Base-by-base conservation (phyloP, 2,797 vertebrate genomes). In the Uromys caudimaculatus region DNA sequence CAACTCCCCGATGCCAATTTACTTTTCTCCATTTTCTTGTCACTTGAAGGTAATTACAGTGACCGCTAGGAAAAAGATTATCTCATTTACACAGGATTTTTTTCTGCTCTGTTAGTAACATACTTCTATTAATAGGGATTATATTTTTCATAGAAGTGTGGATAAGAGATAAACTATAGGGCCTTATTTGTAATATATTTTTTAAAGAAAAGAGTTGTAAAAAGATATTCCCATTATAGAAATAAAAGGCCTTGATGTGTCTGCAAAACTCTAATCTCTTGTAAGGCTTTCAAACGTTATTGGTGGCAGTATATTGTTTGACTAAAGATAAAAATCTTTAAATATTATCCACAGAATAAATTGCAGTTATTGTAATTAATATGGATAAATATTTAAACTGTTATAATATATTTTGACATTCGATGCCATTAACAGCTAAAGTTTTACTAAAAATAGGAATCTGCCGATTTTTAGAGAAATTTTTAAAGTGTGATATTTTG, bases 31-130 rank as follows among this genome's bases (percentile, higher is more conserved):
- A 90, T 88, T 88, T 78, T 62, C 29, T n/a, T 77, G 90, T 78
- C 32, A 38, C 52, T 83, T 78, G 47, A 84, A 62, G 38, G 73
- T 73, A 73, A 83, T 91, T 93, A 44, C 27, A 84, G 60, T 78
- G 71, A 91, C 38, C 32, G 78, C 44, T 83, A 56, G 35, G 60
- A 73, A 23, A 23, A 56, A 60, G 35, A 67, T 62, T 82, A 90
- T 87, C 76, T 91, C 77, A 89, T 52, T 95, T 91, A 95, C 0
- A 62, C 62, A 83, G 10, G 24, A 78, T 58, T 91, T 58, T 60
- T 77, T 93, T 50, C 27, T 89, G 47, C 50, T 95, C 47, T 64
- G 71, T 79, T 93, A 19, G 35, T 60, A 75, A 50, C 56, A 19
- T 71, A n/a, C 71, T 83, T 91, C 71, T 88, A 41, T 64, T 88